Evolutionary conservation across 2,113 vertebrate genomes (phyloP), one percentile per base, ranked within the genome.

Genomic region (Donacobius atricapilla): DNA sequence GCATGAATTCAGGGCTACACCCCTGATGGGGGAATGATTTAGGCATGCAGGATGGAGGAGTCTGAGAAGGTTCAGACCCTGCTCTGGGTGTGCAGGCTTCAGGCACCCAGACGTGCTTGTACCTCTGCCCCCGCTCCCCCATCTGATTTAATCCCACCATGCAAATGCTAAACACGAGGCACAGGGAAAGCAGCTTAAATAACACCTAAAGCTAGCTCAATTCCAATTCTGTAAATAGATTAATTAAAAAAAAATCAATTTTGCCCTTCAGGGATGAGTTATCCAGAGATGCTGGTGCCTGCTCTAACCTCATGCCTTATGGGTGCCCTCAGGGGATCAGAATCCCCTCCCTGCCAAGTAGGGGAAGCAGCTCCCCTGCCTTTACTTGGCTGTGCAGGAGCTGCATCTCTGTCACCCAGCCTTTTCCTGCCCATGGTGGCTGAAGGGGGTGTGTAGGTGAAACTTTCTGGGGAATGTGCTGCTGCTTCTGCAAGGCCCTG

Each of bases 361-460:
- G 14, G 30, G 69, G 8, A 8, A 48, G n/a, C 27, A 44, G 53
- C 25, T 40, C 20, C 39, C 22, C 37, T 37, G 48, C 20, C 35
- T 14, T 0, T 9, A 0, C 25, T 3, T 0, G 1, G 22, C 63
- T 1, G 1, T 3, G 21, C 1, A 19, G 30, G 23, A 40, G 51
- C 51, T 83, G 66, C 14, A 25, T 39, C 13, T 47, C 13, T 1
- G 23, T 8, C 16, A 11, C 30, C 10, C 25, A 21, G 8, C 22
- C 54, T 15, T 15, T 10, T 42, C 42, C 57, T 71, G 35, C 56
- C 64, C 7, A 0, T 1, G 42, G 25, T 5, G 9, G 11, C 47
- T n/a, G 51, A 4, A 3, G 30, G 3, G 47, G 3, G 1, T 15
- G 2, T 51, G 31, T 5, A 7, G 57, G 21, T 15, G 30, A 40